phyloP scores from a whole-genome alignment of 2,113 vertebrate species.

The Dolichallabes microphthalmus region DNA sequence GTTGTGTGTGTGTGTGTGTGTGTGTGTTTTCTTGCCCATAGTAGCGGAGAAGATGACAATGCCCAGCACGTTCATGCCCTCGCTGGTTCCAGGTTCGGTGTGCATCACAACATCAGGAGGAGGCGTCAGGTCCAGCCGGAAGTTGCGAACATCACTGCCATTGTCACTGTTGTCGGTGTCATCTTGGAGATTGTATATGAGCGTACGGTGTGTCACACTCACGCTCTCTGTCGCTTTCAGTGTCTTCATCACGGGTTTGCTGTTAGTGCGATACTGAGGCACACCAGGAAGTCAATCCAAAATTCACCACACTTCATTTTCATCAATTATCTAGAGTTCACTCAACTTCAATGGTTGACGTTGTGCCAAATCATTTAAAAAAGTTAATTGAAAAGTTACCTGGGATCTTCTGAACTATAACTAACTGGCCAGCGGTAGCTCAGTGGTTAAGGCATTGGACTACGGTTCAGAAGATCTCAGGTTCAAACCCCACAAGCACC shows the following conservation, averaged over 20 bases:
- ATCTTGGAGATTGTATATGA: constrained; percentile 88
- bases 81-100: constrained; percentile 87
- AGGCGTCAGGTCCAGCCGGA: constrained; percentile 89
- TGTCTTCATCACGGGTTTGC: constrained; percentile 75
- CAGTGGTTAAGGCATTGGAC: too few species aligned
- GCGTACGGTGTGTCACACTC: constrained; percentile 66
- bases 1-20: too few species aligned
- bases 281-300: not conserved
- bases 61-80: constrained; percentile 95
- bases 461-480: too few species aligned
- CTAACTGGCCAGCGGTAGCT: too few species aligned
- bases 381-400: too few species aligned
- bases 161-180: constrained; percentile 80
- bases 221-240: constrained; percentile 66
- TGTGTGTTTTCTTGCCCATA: constrained; percentile 78
- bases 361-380: too few species aligned
- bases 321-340: too few species aligned
- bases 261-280: constrained; percentile 90
- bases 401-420: too few species aligned
- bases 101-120: constrained; percentile 86
- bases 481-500: too few species aligned
- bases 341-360: too few species aligned
- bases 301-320: not conserved
- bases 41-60: constrained; percentile 97
- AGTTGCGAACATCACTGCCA: constrained; percentile 85